A percentile compares a stretch with the other conserved stretches of the same genome.
These are phyloP conservation scores for Ennomos fuscantarius DNA, from an alignment of 2,888 invertebrate species.

Conservation along the genomic window DNA sequence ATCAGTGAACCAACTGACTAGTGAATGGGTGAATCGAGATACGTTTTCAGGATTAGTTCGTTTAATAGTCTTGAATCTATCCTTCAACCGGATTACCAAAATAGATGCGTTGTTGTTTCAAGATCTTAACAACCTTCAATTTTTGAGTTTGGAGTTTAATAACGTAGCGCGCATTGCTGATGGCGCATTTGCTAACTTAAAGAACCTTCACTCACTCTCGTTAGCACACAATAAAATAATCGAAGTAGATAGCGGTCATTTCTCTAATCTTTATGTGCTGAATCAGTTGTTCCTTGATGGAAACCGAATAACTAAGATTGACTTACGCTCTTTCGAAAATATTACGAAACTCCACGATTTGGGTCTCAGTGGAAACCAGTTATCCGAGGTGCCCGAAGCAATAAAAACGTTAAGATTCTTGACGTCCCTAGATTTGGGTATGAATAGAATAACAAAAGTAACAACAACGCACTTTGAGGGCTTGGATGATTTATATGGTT, in stretches of 20 bases:
- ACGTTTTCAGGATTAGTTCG: slow-evolving; percentile 91
- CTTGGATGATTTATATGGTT: slow-evolving; percentile 89
- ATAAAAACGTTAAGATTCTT: slow-evolving; percentile 88
- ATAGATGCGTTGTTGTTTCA: slow-evolving; percentile 90
- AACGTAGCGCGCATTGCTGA: slow-evolving; percentile 88
- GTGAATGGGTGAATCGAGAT: slow-evolving; percentile 91
- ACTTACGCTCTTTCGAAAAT: slow-evolving; percentile 90
- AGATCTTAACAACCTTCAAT: slow-evolving; percentile 90
- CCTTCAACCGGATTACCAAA: slow-evolving; percentile 89
- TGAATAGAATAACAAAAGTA: slow-evolving; percentile 91
- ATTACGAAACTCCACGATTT: slow-evolving; percentile 91
- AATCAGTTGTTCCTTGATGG: slow-evolving; percentile 90
- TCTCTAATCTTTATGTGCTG: slow-evolving; percentile 90
- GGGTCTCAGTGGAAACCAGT: slow-evolving; percentile 89
- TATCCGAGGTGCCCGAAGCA: slow-evolving; percentile 89
- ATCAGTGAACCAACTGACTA: slow-evolving; percentile 90
- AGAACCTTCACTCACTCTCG: slow-evolving; percentile 91
- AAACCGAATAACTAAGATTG: slow-evolving; percentile 89
- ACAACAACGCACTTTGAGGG: slow-evolving; percentile 90
- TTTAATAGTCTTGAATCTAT: slow-evolving; percentile 90
- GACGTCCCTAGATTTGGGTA: slow-evolving; percentile 92
- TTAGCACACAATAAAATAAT: slow-evolving; percentile 89
- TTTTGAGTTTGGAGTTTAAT: slow-evolving; percentile 90
- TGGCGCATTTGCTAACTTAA: slow-evolving; percentile 90
- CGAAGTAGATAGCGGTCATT: slow-evolving; percentile 88